Evolutionary conservation across 2,888 invertebrate genomes (phyloP).

Genomic region (Maniola hyperantus): DNA sequence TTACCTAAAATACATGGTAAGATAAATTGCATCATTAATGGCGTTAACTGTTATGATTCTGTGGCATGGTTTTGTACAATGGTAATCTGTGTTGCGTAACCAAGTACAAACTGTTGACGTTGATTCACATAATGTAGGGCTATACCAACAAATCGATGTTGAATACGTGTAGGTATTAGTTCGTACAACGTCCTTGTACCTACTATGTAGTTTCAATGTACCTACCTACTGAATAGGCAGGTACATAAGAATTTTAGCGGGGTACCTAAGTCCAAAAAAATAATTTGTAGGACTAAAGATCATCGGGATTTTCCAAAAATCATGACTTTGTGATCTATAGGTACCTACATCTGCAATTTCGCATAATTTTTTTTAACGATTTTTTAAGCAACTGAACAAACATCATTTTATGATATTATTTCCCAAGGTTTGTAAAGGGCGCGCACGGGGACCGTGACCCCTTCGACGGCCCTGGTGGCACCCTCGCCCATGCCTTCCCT

Average conservation of each 20-base stretch:
- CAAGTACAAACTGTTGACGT: slow-evolving; percentile 56
- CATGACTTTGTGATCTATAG: too few species aligned
- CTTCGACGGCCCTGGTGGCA: slow-evolving; percentile 97
- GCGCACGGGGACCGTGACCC: slow-evolving; percentile 98
- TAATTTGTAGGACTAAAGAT: background rate
- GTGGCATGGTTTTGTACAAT: slow-evolving; percentile 61
- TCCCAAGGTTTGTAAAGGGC: slow-evolving; percentile 88
- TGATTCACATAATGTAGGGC: slow-evolving; percentile 42
- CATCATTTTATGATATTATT: background rate
- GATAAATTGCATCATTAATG: slow-evolving; percentile 15
- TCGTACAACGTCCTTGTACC: background rate
- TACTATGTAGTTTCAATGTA: background rate
- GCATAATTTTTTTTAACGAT: too few species aligned
- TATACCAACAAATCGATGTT: slow-evolving; percentile 18
- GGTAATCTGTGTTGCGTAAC: slow-evolving; percentile 67
- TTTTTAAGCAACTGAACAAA: too few species aligned
- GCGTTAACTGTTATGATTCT: slow-evolving; percentile 20
- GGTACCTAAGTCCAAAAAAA: background rate
- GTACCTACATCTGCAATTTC: too few species aligned
- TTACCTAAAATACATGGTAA: background rate
- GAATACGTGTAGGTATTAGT: background rate
- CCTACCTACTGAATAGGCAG: too few species aligned
- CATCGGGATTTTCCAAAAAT: background rate
- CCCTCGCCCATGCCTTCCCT: slow-evolving; percentile 98
- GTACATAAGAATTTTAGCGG: background rate